Base-by-base conservation (phyloP, 2,888 invertebrate species). In the Onchidella celtica region DNA sequence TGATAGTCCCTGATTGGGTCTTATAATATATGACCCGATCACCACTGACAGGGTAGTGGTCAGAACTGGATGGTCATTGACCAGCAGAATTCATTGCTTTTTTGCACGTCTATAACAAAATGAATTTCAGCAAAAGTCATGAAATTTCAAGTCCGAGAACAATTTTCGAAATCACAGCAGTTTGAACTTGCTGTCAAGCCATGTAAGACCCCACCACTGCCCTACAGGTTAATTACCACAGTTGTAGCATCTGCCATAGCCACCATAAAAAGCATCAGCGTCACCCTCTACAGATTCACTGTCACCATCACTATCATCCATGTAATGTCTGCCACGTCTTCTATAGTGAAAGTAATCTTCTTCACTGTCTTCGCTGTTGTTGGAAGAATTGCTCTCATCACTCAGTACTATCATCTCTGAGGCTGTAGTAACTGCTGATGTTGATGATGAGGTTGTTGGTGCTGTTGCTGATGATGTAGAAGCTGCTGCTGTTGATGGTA, bases 191-290 rank as follows among this genome's bases (percentile, higher is more conserved):
- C n/a, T n/a, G n/a, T n/a, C n/a, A n/a, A n/a, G n/a, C n/a, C n/a
- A n/a, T n/a, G n/a, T n/a, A n/a, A n/a, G n/a, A n/a, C n/a, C n/a
- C n/a, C n/a, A n/a, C n/a, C n/a, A n/a, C n/a, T n/a, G n/a, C n/a
- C n/a, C n/a, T n/a, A n/a, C n/a, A n/a, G n/a, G n/a, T n/a, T 24
- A 72, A 88, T 86, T 82, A 91, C 95, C 95, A 92, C 95, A 95
- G 59, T 88, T 90, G 92, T 89, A 95, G 92, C 95, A 95, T 81
- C 93, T 92, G 21, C 95, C 95, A 93, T 95, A 95, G 85, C 95
- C 95, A 84, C 95, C 95, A 93, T 94, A 95, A 92, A 94, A 95
- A 40, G 93, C 89, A 65, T 93, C 94, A 4, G 93, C 91, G n/a
- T 85, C 88, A 24, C 87, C 88, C 21, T 68, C 68, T 0, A 87